Evolutionary conservation across 2,797 vertebrate genomes (phyloP), one percentile per base, ranked within the genome.

Genomic region (Thalassophryne amazonica): DNA sequence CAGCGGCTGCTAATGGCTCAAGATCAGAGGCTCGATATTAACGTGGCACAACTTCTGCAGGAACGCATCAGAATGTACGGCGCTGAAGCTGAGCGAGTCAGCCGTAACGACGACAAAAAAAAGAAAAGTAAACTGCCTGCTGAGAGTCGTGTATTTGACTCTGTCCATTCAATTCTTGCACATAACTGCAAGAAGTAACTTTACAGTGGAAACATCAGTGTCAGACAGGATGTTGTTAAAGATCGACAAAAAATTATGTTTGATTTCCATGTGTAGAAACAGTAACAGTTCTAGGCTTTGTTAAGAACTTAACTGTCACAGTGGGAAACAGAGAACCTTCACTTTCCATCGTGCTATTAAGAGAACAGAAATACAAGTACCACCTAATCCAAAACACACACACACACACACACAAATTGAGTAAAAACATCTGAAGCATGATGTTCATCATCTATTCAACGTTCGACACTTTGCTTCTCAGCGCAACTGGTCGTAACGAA

Each of bases 1-100:
- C 96, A 98, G 97, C 91, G 76, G 87, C 90, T 90, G 93, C 93
- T 97, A 98, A 98, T 95, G 93, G 93, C 87, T 91, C 82, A 88
- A 94, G 94, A 96, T 95, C 95, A 94, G 91, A 92, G 90, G 90
- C 89, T 93, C 88, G 90, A 92, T 93, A 94, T 93, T 92, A 93
- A 92, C 90, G 86, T 90, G 90, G 90, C 93, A 89, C 86, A 89
- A 90, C 84, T 92, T 86, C 77, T 76, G 73, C 74, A 85, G 83
- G 86, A 76, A 87, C 49, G 47, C 39, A 47, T 43, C 54, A 43
- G 23, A 48, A 71, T 13, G 15, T 40, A 45, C 34, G 30, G 34
- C 8, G 12, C 36, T 39, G 13, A 45, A 13, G 22, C 10, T 8
- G 23, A 40, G 36, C 38, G 12, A 64, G 71, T 32, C 18, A 45